Evolutionary conservation across 2,113 vertebrate genomes (phyloP), one percentile per base, ranked within the genome.

Genomic region (Tragelaphus buxtoni): DNA sequence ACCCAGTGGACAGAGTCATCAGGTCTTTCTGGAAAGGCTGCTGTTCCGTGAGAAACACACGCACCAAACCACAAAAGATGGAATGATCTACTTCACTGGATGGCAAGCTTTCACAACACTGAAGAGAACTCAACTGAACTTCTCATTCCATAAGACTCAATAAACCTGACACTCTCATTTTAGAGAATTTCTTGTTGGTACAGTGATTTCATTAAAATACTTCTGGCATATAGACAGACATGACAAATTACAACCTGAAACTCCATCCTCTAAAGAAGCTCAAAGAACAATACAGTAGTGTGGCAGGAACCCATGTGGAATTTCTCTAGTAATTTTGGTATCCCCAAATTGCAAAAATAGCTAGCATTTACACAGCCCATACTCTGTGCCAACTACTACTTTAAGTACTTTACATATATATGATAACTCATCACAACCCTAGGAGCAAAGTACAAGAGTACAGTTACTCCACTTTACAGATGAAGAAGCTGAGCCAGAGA

Each of bases 171-270:
- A 97, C 13, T 87, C 9, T 17, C 47, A 65, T 95, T 97, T 94
- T 83, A 95, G 65, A 96, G 92, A 93, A 94, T 72, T 97, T 77
- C 39, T 94, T 97, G 98, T 84, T 83, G 93, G 69, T 94, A 97
- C 74, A 94, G 96, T 63, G 76, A 86, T 93, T 96, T 79, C 51
- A 58, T 92, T 94, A 83, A 97, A 96, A 97, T 72, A 94, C 74
- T 97, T 55, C 58, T 35, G 83, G 87, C 96, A 96, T 96, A 96
- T 17, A 95, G 95, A 98, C 69, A 55, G 32, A 94, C 55, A 55
- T 80, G 96, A 97, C 97, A 98, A 98, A 97, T 97, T 91, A 97
- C 55, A 95, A 97, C 90, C 91, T 90, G 93, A 97, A 97, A 96
- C 90, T 95, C 95, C 24, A 96, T 85, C 80, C 97, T 92, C 63